phyloP scores from a whole-genome alignment of 2,113 vertebrate species.

The Leiothrix lutea region DNA sequence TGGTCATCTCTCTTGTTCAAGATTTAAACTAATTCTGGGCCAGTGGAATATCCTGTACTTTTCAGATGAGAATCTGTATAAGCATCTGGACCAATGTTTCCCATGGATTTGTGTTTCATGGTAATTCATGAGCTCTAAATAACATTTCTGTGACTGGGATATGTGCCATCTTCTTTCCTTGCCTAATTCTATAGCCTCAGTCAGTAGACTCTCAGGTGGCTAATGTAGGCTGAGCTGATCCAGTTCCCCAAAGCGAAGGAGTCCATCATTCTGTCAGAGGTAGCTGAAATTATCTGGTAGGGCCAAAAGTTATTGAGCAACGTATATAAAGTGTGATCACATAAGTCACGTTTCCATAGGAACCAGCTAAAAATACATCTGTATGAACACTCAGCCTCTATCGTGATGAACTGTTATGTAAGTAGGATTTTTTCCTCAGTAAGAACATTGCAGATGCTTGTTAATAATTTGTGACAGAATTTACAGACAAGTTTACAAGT shows the following conservation, averaged over 20 bases:
- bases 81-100: neutral
- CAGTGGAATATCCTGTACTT: neutral
- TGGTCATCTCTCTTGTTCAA: neutral
- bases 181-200: neutral
- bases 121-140: neutral
- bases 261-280: neutral
- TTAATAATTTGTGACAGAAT: conserved; percentile 30
- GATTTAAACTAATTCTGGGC: neutral
- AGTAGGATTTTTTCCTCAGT: neutral
- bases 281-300: neutral
- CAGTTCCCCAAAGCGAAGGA: neutral
- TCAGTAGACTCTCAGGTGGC: neutral
- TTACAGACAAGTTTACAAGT: conserved; percentile 18
- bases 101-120: neutral
- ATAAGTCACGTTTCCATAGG: conserved; percentile 16
- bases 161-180: neutral
- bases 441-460: neutral
- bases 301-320: neutral
- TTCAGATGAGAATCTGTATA: neutral
- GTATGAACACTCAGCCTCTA: neutral
- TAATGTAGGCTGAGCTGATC: neutral
- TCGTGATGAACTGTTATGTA: neutral
- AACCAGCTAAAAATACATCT: conserved; percentile 10
- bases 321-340: neutral
- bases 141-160: rapidly evolving